Percentiles rank a stretch among this genome's conserved stretches.
These are phyloP conservation scores for Carapus acus DNA, from an alignment of 2,797 vertebrate species.

Conservation along the genomic window DNA sequence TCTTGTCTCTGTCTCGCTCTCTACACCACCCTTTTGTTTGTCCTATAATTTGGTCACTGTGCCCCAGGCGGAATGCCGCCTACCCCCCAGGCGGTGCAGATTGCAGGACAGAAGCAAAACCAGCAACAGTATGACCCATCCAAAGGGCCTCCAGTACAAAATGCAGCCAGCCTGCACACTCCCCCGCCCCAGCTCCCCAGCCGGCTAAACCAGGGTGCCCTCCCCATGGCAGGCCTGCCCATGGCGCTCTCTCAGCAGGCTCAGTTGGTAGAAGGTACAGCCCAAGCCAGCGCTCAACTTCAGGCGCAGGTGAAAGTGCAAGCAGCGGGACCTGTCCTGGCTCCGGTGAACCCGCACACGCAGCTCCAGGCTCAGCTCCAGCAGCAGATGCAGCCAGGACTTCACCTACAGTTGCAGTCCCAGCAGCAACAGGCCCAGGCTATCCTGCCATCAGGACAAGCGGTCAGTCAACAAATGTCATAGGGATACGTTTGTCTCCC, in stretches of 20 bases:
- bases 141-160: slow-evolving; percentile 89
- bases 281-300: slow-evolving; percentile 61
- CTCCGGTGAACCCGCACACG: slow-evolving; percentile 61
- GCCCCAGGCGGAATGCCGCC: slow-evolving; percentile 81
- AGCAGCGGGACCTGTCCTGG: slow-evolving; percentile 62
- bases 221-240: slow-evolving; percentile 76
- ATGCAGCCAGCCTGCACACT: slow-evolving; percentile 85
- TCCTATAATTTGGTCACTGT: slow-evolving; percentile 59
- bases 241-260: slow-evolving; percentile 78
- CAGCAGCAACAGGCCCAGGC: slow-evolving; percentile 71
- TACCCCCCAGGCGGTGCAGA: slow-evolving; percentile 75
- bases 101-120: slow-evolving; percentile 81
- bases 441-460: slow-evolving; percentile 72
- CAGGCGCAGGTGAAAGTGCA: slow-evolving; percentile 79
- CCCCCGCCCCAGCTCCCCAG: slow-evolving; percentile 84
- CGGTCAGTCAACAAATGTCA: slow-evolving; percentile 60
- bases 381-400: slow-evolving; percentile 75
- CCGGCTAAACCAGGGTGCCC: slow-evolving; percentile 70
- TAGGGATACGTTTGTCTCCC: neutral
- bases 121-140: slow-evolving; percentile 87
- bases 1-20: slow-evolving; percentile 49
- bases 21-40: slow-evolving; percentile 42
- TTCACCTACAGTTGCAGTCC: slow-evolving; percentile 79
- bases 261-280: slow-evolving; percentile 76
- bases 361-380: slow-evolving; percentile 79